Evolutionary conservation across 2,113 vertebrate species (phyloP).

Genomic region (Anarhynchus alexandrinus): DNA sequence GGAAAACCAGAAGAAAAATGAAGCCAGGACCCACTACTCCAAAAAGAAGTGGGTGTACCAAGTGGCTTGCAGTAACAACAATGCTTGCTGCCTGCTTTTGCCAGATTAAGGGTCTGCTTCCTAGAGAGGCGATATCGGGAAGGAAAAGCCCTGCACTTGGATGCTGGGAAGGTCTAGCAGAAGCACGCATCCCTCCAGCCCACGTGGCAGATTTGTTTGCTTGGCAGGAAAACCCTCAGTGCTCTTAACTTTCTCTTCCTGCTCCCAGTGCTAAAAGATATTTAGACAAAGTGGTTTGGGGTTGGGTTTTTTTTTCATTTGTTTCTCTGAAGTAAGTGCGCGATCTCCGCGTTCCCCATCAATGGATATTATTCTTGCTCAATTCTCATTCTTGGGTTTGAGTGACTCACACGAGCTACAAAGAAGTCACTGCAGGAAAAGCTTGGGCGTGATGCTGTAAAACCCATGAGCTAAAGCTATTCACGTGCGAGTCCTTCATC

Average conservation of each 20-base stretch:
- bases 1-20: not conserved
- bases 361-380: not conserved
- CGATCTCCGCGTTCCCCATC: not conserved
- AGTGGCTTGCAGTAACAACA: not conserved
- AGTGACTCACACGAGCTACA: not conserved
- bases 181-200: not conserved
- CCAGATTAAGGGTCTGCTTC: not conserved
- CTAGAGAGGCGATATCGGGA: not conserved
- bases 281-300: not conserved
- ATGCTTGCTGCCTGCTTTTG: not conserved
- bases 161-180: not conserved
- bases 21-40: not conserved
- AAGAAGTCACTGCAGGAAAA: not conserved
- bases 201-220: not conserved
- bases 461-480: not conserved
- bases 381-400: not conserved
- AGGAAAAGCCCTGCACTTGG: not conserved
- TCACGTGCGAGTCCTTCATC: accelerated
- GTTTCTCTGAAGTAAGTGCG: not conserved
- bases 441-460: not conserved
- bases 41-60: not conserved
- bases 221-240: not conserved
- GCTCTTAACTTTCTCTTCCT: not conserved
- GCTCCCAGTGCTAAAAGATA: not conserved
- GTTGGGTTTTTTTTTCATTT: not conserved